These are phyloP conservation scores for Iselma pallidipennis DNA, from an alignment of 2,888 invertebrate genomes.

Conservation along the genomic window DNA sequence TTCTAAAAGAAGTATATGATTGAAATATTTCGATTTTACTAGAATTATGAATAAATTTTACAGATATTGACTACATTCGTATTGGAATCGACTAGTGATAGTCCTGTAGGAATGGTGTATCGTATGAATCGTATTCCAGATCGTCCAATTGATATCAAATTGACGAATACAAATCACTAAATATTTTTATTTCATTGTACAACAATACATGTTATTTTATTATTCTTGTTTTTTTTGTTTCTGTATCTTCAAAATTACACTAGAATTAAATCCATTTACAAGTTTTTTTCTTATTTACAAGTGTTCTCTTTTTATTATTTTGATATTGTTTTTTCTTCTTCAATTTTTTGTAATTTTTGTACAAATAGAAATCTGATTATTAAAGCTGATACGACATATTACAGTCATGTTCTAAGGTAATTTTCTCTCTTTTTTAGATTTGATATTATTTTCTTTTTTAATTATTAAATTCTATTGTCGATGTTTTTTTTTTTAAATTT, in stretches of 20 bases:
- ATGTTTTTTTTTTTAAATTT: constrained; percentile 25
- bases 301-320: constrained; percentile 35
- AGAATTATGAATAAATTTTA: too few species aligned
- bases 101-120: constrained; percentile 51
- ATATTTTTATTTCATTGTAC: constrained; percentile 53
- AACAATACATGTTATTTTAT: constrained; percentile 49
- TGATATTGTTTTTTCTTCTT: constrained; percentile 36
- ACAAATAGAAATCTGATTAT: constrained; percentile 52
- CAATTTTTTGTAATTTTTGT: constrained; percentile 48
- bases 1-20: constrained; percentile 50
- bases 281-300: constrained; percentile 42
- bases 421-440: constrained; percentile 11
- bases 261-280: constrained; percentile 43
- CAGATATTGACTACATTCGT: constrained; percentile 51
- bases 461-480: constrained; percentile 37
- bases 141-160: constrained; percentile 46
- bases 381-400: constrained; percentile 47
- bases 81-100: constrained; percentile 35
- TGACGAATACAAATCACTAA: constrained; percentile 55
- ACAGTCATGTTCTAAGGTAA: constrained; percentile 13
- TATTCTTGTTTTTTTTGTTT: neutral
- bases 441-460: constrained; percentile 18
- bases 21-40: neutral
- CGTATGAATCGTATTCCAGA: constrained; percentile 56
- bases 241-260: constrained; percentile 42